Conservation (phyloP, 2,797 vertebrate genomes). For the Mormyrops boulengeri region DNA sequence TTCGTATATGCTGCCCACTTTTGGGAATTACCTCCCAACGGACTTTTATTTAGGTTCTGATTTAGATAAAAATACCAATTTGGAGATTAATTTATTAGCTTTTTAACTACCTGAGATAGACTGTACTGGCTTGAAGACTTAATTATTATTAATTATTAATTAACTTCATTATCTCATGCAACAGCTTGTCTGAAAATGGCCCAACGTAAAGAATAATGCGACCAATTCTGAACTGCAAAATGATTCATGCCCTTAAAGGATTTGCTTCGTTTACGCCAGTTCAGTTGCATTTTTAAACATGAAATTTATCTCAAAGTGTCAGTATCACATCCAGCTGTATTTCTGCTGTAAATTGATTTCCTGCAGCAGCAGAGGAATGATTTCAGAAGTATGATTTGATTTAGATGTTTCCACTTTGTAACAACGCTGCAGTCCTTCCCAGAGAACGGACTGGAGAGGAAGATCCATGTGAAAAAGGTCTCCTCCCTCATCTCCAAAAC, state of each 20-base stretch:
- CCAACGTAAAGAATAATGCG: background rate
- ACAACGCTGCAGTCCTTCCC: background rate
- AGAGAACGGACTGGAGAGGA: background rate
- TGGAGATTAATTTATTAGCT: background rate
- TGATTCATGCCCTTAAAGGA: background rate
- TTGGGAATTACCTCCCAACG: background rate
- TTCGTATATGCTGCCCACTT: background rate
- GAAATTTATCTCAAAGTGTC: background rate
- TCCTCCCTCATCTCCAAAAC: background rate
- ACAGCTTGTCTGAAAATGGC: background rate
- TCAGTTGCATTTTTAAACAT: background rate
- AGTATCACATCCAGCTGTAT: background rate
- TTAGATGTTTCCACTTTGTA: background rate
- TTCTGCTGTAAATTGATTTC: background rate
- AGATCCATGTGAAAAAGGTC: background rate
- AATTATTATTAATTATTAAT: constrained; percentile 2
- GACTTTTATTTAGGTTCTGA: background rate
- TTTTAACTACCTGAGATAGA: background rate
- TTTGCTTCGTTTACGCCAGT: background rate
- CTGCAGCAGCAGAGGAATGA: background rate
- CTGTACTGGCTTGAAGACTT: background rate
- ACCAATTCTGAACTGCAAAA: background rate
- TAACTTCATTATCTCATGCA: background rate
- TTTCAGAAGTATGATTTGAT: constrained; percentile 2
- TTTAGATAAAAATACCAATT: background rate